Base-by-base conservation (phyloP, 2,113 vertebrate genomes). In the Chionodraco myersi region DNA sequence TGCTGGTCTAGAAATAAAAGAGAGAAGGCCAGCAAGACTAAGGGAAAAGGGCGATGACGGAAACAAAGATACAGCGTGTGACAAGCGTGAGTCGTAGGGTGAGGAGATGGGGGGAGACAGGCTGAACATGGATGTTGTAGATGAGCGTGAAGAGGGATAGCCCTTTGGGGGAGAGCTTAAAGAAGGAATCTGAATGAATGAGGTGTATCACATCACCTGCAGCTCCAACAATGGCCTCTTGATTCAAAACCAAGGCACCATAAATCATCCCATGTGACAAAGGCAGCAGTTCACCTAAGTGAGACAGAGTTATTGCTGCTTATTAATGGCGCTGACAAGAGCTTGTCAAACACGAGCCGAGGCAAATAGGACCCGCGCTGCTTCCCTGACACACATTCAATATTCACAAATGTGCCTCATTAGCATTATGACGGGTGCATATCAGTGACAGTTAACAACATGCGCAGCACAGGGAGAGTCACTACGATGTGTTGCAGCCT, bases 291-390 rank as follows among this genome's bases (percentile, higher is more conserved):
- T 80, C 63, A 79, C 67, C 11, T 30, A 71, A 86, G 76, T 75
- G 82, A 79, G 79, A 75, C 48, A 15, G 67, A 85, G 84, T 86
- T 83, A 83, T 73, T 70, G 82, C 76, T 57, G 78, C 84, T 84
- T 83, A 85, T 88, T 89, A 91, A 86, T 53, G 86, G 59, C 45
- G 83, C 84, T 92, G 90, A 91, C 84, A 80, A 30, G 83, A 88
- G 75, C 87, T 49, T 89, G 90, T 90, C 89, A 86, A 75, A 92
- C 88, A 89, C 0, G 26, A 51, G 75, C 80, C 34, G 44, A 13
- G 54, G 86, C 84, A 80, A 79, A 82, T 66, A 75, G 82, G 76
- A 77, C 71, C 71, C 72, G 13, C 74, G 7, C 73, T 26, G 64
- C 76, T 70, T 81, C 75, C 70, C 80, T 65, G 80, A 83, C 86